These are phyloP conservation scores for Amazona guildingii DNA, from an alignment of 2,113 vertebrate genomes.

Conservation along the genomic window DNA sequence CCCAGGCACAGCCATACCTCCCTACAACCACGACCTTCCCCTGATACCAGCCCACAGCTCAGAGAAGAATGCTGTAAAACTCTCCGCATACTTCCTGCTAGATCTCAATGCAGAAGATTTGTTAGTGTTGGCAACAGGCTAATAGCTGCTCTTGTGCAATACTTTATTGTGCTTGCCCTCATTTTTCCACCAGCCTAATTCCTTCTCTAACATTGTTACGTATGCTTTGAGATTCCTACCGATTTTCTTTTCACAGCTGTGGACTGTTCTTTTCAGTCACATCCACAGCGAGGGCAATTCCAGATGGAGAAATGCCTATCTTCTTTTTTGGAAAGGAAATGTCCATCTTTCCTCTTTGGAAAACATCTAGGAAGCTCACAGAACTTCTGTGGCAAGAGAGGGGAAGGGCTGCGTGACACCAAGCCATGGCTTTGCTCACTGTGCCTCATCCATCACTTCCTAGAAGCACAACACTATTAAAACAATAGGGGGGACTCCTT, in stretches of 20 bases:
- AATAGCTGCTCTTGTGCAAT: conserved; percentile 14
- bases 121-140: background rate
- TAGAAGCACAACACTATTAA: background rate
- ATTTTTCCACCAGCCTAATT: conserved; percentile 38
- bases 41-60: background rate
- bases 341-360: background rate
- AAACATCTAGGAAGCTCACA: background rate
- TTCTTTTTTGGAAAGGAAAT: background rate
- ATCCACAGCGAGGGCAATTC: background rate
- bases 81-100: background rate
- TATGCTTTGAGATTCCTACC: background rate
- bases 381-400: background rate
- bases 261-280: background rate
- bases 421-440: background rate
- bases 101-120: background rate
- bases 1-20: background rate
- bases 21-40: background rate
- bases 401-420: background rate
- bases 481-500: conserved; percentile 2
- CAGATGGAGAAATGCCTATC: background rate
- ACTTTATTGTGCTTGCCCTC: conserved; percentile 16
- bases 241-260: accelerated
- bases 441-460: conserved; percentile 30
- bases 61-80: background rate
- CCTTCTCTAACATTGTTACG: background rate